A percentile compares a stretch with the other conserved stretches of the same genome.
Conservation (phyloP, 2,888 invertebrate species). For the Strigamia maritima region DNA sequence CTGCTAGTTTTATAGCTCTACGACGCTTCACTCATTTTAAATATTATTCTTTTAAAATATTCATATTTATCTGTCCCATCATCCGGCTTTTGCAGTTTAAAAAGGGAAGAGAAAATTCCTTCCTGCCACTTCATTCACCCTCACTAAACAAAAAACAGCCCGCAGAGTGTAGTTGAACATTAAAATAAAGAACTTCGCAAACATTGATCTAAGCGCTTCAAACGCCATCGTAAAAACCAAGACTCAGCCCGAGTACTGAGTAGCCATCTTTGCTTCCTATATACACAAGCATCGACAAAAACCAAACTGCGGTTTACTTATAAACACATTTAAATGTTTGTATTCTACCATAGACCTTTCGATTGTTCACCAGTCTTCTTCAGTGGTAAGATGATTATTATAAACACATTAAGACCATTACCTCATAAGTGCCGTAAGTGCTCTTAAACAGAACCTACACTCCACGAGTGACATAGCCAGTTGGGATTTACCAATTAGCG, state of each 20-base stretch:
- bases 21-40: slow-evolving; percentile 8
- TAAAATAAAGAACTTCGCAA: neutral
- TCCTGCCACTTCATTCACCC: neutral
- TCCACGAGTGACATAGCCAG: too few relatives aligned
- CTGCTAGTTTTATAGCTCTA: neutral
- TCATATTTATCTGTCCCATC: slow-evolving; percentile 12
- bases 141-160: neutral
- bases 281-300: too few relatives aligned
- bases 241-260: neutral
- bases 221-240: neutral
- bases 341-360: too few relatives aligned
- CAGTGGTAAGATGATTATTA: too few relatives aligned
- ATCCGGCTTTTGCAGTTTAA: neutral
- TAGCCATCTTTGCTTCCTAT: too few relatives aligned
- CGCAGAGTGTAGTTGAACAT: neutral
- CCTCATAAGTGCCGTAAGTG: too few relatives aligned
- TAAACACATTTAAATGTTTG: too few relatives aligned
- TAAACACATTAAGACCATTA: too few relatives aligned
- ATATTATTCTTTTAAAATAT: slow-evolving; percentile 8
- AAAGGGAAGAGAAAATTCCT: neutral
- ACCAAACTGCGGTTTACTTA: too few relatives aligned
- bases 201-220: neutral
- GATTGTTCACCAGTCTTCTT: too few relatives aligned
- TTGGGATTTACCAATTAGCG: too few relatives aligned
- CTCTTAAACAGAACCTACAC: too few relatives aligned